Evolutionary conservation across 2,797 vertebrate genomes (phyloP).

Genomic region (Mycteria americana): DNA sequence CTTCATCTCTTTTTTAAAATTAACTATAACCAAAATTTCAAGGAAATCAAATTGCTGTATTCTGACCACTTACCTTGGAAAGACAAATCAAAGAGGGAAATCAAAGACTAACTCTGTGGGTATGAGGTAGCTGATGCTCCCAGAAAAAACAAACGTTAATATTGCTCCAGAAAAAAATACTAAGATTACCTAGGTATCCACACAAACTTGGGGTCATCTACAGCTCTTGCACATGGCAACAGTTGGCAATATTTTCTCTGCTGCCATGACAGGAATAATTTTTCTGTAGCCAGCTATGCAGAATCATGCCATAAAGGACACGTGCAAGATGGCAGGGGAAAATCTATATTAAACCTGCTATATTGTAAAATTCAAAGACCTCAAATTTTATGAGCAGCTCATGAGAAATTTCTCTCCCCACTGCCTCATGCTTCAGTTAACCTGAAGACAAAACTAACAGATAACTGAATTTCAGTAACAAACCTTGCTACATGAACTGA

Average conservation of each 20-base stretch:
- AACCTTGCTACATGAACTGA: background rate
- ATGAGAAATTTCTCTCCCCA: background rate
- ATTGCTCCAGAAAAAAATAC: background rate
- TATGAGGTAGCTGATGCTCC: background rate
- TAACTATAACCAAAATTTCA: background rate
- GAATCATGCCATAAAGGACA: background rate
- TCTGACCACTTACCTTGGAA: background rate
- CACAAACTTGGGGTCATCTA: background rate
- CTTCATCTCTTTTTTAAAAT: background rate
- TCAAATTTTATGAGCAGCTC: background rate
- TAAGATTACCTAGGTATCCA: background rate
- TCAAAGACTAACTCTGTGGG: background rate
- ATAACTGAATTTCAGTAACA: background rate
- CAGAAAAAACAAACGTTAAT: background rate
- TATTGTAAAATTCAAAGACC: background rate
- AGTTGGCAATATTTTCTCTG: background rate
- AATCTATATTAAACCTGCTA: background rate
- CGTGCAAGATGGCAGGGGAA: rapidly evolving
- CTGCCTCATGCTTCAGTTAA: background rate
- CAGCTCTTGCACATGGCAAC: too few species aligned
- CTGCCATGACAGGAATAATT: background rate
- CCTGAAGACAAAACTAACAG: background rate
- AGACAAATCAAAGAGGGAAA: background rate
- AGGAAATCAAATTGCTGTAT: background rate
- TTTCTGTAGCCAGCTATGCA: background rate